Base-by-base conservation (phyloP, 1,140 invertebrate species). In the Drosophila mojavensis region DNA sequence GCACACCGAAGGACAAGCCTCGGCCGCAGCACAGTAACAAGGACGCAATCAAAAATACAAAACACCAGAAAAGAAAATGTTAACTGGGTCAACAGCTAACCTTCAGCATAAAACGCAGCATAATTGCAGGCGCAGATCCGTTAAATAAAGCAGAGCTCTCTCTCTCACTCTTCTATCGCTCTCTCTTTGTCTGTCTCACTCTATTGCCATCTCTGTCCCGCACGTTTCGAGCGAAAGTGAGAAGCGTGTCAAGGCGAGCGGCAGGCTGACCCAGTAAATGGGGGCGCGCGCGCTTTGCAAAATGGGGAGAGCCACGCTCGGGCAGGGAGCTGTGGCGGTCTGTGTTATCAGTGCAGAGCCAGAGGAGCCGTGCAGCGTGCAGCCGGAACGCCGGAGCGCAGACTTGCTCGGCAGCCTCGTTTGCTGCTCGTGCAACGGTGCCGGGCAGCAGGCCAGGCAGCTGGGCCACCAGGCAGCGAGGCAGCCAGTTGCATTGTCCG, bases 401-500 rank as follows among this genome's bases (percentile, higher is more conserved):
- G 71, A 66, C 71, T 59, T 39, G 54, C 51, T 81, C 79, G 59
- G 64, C 65, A 64, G 58, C 74, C 70, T 77, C 77, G 77, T 86
- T 78, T 79, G 48, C 36, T 62, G 75, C 60, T 84, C 81, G 82
- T 65, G 75, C 54, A 61, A 61, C 51, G 43, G 62, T 30, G 20
- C 50, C 47, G 47, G 72, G 33, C 72, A 70, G 54, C 50, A 3
- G 20, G 20, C 20, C n/a, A 39, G 10, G 43, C 64, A 48, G 55
- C 36, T 74, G 7, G 1, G 15, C 43, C 5, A 17, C 50, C 69
- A 17, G 17, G 17, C 17, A 24, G 20, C 20, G 2, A 47, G 45
- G 41, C 79, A 88, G 84, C 83, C 79, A 89, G 84, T 88, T 88
- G 84, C 84, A 88, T 88, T 89, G 80, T 78, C 69, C 88, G 73